A percentile compares a stretch with the other conserved stretches of the same genome.
Conservation (phyloP, 2,113 vertebrate species). For the Lagopus muta region DNA sequence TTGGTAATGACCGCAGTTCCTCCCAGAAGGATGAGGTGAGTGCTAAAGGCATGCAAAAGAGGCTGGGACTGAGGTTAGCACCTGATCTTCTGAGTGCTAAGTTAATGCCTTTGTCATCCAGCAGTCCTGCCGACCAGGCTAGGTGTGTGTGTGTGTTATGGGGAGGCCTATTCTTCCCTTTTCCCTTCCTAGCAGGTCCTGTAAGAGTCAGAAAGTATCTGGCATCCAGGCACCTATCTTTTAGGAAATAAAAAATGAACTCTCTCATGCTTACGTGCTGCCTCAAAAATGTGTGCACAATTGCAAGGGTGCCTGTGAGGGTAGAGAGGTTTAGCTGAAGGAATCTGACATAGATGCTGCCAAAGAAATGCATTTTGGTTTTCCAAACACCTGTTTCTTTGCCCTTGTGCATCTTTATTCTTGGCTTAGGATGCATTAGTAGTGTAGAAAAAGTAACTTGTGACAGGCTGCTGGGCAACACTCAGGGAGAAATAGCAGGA, state of each 20-base stretch:
- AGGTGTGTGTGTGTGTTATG: not conserved
- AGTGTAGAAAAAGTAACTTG: conserved; percentile 26
- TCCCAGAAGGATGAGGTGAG: not conserved
- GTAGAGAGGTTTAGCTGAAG: not conserved
- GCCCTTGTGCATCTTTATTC: conserved; percentile 13
- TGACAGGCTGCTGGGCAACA: conserved; percentile 40
- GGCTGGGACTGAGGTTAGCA: not conserved
- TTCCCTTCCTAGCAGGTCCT: not conserved
- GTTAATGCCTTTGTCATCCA: not conserved
- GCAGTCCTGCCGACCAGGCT: not conserved
- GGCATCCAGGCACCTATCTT: not conserved
- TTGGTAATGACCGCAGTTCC: not conserved
- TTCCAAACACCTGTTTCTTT: conserved; percentile 39
- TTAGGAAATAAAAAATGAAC: not conserved
- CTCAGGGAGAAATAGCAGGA: not conserved
- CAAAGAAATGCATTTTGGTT: conserved; percentile 4
- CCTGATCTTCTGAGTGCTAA: not conserved
- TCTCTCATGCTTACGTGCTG: not conserved
- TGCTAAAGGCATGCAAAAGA: not conserved
- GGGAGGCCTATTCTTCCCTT: not conserved
- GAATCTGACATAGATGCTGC: not conserved
- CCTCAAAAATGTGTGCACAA: not conserved
- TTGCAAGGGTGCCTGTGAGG: not conserved
- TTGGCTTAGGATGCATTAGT: not conserved
- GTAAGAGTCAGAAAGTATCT: not conserved